phyloP scores from a whole-genome alignment of 92 coral and sea anemone species.

The Phenganax subtilis region DNA sequence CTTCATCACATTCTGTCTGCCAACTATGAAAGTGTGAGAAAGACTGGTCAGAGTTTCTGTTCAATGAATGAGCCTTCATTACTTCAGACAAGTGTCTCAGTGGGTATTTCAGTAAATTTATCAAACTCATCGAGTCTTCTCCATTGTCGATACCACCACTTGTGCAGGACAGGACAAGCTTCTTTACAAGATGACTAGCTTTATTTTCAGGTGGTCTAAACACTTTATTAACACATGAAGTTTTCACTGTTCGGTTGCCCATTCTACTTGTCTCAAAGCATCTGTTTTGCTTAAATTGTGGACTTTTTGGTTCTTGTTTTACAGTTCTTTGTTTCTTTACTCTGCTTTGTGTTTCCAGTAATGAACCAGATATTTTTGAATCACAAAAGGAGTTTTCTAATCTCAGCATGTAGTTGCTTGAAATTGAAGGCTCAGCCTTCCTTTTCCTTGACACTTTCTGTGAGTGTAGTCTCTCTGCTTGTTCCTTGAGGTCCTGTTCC shows the following conservation, averaged over 20 bases:
- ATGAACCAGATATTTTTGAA: slow-evolving; percentile 28
- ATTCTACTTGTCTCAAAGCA: slow-evolving; percentile 35
- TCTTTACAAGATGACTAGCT: slow-evolving; percentile 18
- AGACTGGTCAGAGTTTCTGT: background rate
- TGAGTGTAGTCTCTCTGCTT: slow-evolving; percentile 48
- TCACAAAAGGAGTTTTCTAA: slow-evolving; percentile 73
- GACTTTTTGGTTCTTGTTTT: slow-evolving; percentile 35
- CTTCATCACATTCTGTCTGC: slow-evolving; percentile 27
- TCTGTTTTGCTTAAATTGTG: slow-evolving; percentile 3
- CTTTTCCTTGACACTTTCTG: slow-evolving; percentile 40
- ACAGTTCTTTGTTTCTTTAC: slow-evolving; percentile 23
- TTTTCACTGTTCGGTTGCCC: slow-evolving; percentile 12
- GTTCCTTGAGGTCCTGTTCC: slow-evolving; percentile 78
- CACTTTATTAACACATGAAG: background rate
- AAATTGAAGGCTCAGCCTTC: slow-evolving; percentile 33
- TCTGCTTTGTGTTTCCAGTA: background rate
- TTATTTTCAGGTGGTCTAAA: background rate
- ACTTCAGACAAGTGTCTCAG: slow-evolving; percentile 21
- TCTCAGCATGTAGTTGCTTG: slow-evolving; percentile 50
- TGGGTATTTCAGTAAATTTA: slow-evolving; percentile 29
- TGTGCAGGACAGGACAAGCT: slow-evolving; percentile 14
- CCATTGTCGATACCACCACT: background rate
- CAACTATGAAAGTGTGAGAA: slow-evolving; percentile 14
- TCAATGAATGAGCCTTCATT: slow-evolving; percentile 22
- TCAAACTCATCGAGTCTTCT: slow-evolving; percentile 17